phyloP scores from a whole-genome alignment of 2,888 invertebrate species.

The Hemistola chrysoprasaria region DNA sequence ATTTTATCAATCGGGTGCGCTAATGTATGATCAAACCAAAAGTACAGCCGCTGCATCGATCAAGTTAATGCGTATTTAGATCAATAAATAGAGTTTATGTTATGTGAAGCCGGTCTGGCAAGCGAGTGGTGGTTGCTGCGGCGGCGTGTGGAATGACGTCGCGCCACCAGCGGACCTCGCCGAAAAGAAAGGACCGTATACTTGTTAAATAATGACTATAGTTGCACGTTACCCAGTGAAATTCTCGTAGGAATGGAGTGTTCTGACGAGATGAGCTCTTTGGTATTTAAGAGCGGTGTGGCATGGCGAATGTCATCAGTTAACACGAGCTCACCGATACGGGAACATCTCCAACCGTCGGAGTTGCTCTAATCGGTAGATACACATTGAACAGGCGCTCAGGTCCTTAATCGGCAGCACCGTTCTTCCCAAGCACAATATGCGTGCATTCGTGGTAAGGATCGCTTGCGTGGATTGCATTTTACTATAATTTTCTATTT shows the following conservation, averaged over 20 bases:
- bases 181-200: constrained; percentile 79
- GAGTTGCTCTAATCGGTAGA: constrained; percentile 50
- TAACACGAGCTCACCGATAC: constrained; percentile 67
- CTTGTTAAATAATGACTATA: constrained; percentile 77
- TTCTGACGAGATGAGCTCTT: constrained; percentile 78
- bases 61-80: no score
- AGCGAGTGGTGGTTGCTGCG: constrained; percentile 61
- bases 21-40: no score
- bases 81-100: no score
- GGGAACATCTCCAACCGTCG: constrained; percentile 67
- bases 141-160: constrained; percentile 67
- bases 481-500: constrained; percentile 43
- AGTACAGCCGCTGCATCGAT: no score
- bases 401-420: constrained; percentile 43
- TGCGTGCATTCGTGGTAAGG: constrained; percentile 80
- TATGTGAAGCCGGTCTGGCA: constrained; percentile 30
- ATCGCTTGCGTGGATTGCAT: constrained; percentile 43
- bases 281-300: constrained; percentile 79
- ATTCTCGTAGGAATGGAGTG: constrained; percentile 79
- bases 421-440: constrained; percentile 59
- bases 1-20: no score
- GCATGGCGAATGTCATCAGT: constrained; percentile 79
- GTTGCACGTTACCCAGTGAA: constrained; percentile 76
- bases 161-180: constrained; percentile 53
- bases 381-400: constrained; percentile 37